Evolutionary conservation across 2,113 vertebrate species (phyloP), one percentile per base, ranked within the genome.

Genomic region (Corynorhinus townsendii): DNA sequence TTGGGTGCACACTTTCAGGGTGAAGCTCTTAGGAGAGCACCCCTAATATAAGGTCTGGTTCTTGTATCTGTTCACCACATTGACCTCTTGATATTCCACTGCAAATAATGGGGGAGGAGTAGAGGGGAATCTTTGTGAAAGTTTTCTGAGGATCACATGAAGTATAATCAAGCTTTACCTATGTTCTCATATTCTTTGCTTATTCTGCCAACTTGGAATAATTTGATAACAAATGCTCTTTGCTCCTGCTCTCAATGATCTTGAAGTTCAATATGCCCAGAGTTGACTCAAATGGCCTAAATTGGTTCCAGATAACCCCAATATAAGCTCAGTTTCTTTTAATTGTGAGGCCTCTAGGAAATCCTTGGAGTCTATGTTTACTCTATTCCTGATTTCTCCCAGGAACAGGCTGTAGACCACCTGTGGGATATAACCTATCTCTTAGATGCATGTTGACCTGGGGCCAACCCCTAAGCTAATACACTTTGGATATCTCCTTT

Each of bases 361-460:
- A 35, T 17, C 28, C 56, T 33, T 12, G n/a, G 40, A 47, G 19
- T n/a, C 19, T 38, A 47, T 33, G 7, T 15, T 52, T 24, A 45
- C 7, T 79, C 7, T 14, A 2, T 2, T 47, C 16, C 5, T 17
- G 45, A 14, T 15, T 43, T 40, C 2, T 19, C 68, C 72, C 7
- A 20, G 3, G 17, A 19, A 28, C 16, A 56, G 43, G 45, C 30
- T 72, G 1, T 12, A 15, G 24, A 26, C 35, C 38, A 28, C 10
- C 0, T 1, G 10, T 40, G 26, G 8, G 22, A 45, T 14, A 35
- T 52, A 9, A 2, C 5, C n/a, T 14, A 2, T 47, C 11, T n/a
- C 24, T 35, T 1, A 30, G 20, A 38, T 1, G 2, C 1, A 3
- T 12, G 20, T 30, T 26, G 35, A 49, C 12, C 11, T 11, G 10